Evolutionary conservation across 2,888 invertebrate genomes (phyloP), one percentile per base, ranked within the genome.

Genomic region (Craniophora ligustri): DNA sequence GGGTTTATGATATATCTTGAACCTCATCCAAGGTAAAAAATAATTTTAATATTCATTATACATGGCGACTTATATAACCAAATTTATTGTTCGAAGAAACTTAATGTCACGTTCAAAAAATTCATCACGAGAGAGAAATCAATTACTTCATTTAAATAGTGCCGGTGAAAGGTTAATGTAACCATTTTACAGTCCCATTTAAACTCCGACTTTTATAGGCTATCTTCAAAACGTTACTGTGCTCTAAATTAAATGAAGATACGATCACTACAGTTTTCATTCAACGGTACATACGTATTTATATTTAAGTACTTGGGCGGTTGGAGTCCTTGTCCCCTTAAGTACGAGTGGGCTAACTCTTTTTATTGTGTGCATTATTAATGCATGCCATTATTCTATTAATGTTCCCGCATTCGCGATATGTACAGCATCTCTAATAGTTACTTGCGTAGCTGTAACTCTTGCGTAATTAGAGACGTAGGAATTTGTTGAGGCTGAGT

Each of bases 101-200:
- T 51, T 45, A 42, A 49, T 44, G 46, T n/a, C n/a, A n/a, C 46
- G 46, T 54, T 71, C 60, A 74, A 77, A 79, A 77, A 75, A 73
- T 78, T 75, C 72, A 73, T 75, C 67, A 75, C 63, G 72, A 71
- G 76, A 76, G 76, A 78, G 71, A 76, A 88, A 86, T 86, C 87
- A 87, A 88, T 88, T 87, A 86, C 84, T 63, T 64, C 77, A 72
- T 66, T 79, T 78, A 82, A 84, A 86, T 82, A 86, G 84, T 80
- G 66, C 57, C 77, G 81, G 85, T 82, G 82, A 84, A 87, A 87
- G 90, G 88, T 88, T 90, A 90, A 90, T 90, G 85, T 82, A 75
- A 79, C 79, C 72, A 79, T 76, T 91, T 91, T 87, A 91, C 79
- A 79, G 78, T 79, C 84, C 75, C 76, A 73, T 81, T 90, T 86